phyloP scores from a whole-genome alignment of 2,113 vertebrate genomes.

The Menura novaehollandiae region DNA sequence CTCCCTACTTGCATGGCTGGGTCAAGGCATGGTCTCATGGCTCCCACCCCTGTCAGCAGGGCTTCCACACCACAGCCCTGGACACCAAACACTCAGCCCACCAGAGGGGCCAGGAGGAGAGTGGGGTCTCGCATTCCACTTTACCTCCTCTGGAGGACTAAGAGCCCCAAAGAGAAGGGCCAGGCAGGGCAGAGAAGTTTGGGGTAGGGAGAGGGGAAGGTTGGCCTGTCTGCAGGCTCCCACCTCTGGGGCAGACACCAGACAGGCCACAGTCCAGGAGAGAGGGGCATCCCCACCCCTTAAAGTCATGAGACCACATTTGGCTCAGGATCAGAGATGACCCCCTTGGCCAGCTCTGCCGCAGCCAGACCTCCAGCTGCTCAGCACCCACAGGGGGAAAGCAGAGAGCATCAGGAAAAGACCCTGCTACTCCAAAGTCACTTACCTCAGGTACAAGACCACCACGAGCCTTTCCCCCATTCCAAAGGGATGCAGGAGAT shows the following conservation, averaged over 20 bases:
- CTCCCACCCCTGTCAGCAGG: not conserved
- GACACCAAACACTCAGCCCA: not conserved
- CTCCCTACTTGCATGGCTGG: rapidly evolving
- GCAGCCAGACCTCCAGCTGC: not conserved
- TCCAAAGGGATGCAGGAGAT: not conserved
- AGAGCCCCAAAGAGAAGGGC: not conserved
- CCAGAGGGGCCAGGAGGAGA: not conserved
- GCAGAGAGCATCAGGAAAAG: not conserved
- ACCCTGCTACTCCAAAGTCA: not conserved
- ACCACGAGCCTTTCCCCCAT: not conserved
- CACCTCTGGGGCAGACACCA: not conserved
- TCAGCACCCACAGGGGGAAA: not conserved
- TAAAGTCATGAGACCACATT: not conserved
- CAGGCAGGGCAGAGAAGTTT: not conserved
- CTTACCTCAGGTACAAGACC: not conserved
- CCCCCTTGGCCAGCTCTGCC: not conserved
- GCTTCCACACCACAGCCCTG: not conserved
- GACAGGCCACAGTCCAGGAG: rapidly evolving
- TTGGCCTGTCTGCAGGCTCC: not conserved
- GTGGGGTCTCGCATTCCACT: rapidly evolving
- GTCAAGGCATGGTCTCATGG: not conserved
- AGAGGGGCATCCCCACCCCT: not conserved
- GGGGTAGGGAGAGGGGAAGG: not conserved
- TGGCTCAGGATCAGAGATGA: not conserved
- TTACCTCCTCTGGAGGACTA: not conserved